These are phyloP conservation scores for Pammene fasciana DNA, from an alignment of 2,888 invertebrate genomes.

Conservation along the genomic window DNA sequence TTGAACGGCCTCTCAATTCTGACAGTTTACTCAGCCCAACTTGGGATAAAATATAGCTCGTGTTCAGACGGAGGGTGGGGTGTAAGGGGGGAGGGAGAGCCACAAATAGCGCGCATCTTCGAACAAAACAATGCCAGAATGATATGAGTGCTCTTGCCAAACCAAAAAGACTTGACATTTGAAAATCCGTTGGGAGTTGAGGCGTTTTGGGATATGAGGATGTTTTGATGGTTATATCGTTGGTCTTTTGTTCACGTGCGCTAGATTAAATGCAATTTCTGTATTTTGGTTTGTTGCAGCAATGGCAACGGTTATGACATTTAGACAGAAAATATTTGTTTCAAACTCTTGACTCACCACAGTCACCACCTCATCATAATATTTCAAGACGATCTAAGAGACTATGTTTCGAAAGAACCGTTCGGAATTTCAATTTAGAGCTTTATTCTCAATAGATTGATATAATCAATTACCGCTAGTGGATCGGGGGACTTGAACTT, in stretches of 20 bases:
- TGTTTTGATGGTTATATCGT: constrained; percentile 18
- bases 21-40: constrained; percentile 79
- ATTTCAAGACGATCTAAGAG: not conserved
- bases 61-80: constrained; percentile 71
- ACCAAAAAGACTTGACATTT: constrained; percentile 26
- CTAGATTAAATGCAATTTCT: constrained; percentile 18
- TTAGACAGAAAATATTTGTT: not conserved
- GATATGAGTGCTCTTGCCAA: constrained; percentile 59
- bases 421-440: not conserved
- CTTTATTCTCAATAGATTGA: too few species aligned
- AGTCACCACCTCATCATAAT: not conserved
- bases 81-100: constrained; percentile 53
- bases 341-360: too few species aligned
- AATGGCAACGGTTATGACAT: not conserved
- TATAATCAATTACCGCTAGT: not conserved
- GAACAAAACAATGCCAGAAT: constrained; percentile 81
- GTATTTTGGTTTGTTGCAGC: not conserved
- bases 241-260: constrained; percentile 14
- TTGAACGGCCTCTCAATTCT: constrained; percentile 80
- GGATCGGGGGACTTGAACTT: constrained; percentile 3
- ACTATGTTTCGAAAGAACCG: not conserved
- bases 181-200: constrained; percentile 7
- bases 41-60: constrained; percentile 81
- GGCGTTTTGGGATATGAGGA: constrained; percentile 3
- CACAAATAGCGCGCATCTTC: constrained; percentile 80